These are phyloP conservation scores for Osmoderma eremita DNA, from an alignment of 2,888 invertebrate species.

Conservation along the genomic window DNA sequence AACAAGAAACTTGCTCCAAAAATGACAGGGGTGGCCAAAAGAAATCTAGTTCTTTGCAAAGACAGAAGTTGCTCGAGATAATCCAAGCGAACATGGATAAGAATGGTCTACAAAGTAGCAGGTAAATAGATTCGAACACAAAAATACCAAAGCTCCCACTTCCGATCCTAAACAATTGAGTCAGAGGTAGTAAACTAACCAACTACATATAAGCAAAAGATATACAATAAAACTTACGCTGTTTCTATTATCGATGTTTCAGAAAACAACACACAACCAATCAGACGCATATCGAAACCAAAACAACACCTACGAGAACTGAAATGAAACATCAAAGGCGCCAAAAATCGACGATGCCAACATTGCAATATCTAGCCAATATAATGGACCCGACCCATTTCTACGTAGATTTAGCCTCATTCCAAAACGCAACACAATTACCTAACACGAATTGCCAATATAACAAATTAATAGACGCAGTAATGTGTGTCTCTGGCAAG, in stretches of 20 bases:
- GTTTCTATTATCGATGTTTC: too few species aligned
- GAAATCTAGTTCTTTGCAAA: constrained; percentile 78
- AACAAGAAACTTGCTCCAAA: constrained; percentile 48
- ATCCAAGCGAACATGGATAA: constrained; percentile 93
- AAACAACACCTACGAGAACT: constrained; percentile 38
- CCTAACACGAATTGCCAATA: constrained; percentile 53
- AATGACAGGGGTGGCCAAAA: constrained; percentile 63
- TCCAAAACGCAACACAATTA: constrained; percentile 54
- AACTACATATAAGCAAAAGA: not conserved
- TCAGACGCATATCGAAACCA: constrained; percentile 47
- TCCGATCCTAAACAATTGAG: too few species aligned
- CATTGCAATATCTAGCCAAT: constrained; percentile 51
- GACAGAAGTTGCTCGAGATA: constrained; percentile 85
- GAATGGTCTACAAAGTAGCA: constrained; percentile 85
- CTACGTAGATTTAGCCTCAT: constrained; percentile 53
- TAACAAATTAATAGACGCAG: constrained; percentile 55
- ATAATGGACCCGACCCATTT: constrained; percentile 55
- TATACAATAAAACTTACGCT: not conserved
- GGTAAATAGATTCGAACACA: constrained; percentile 65
- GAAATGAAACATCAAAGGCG: constrained; percentile 47
- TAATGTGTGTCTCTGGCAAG: constrained; percentile 55
- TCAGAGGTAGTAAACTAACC: too few species aligned
- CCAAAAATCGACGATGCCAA: constrained; percentile 46
- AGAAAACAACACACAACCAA: constrained; percentile 49
- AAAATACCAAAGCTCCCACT: not conserved